Evolutionary conservation across 2,888 invertebrate species (phyloP), one percentile per base, ranked within the genome.

Genomic region (Caenorhabditis virilis): DNA sequence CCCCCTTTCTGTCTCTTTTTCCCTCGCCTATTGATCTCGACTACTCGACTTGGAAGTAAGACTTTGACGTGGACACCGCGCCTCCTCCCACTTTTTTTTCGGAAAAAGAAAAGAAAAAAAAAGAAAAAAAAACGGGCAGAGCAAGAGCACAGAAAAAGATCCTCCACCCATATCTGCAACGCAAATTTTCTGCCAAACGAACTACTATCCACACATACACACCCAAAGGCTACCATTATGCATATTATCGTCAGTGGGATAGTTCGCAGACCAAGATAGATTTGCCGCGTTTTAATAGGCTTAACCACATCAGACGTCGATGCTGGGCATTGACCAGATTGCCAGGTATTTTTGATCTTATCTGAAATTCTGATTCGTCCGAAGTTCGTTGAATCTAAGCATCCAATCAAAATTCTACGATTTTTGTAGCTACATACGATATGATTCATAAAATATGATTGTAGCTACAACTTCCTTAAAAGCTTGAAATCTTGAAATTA

Each of bases 311-410:
- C 13, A 30, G 30, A 9, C 13, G 6, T 30, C 55, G 35, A 79
- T 79, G 79, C 65, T 80, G 50, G 78, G 79, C 46, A 80, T 80
- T 65, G 78, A 80, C 66, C 78, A 79, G 69, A 80, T 80, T 65
- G 79, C 79, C 64, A 80, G 80, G 73, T 66, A 54, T 22, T 41
- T 45, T 64, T 30, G n/a, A n/a, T n/a, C n/a, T n/a, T n/a, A n/a
- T n/a, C n/a, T n/a, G n/a, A n/a, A n/a, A n/a, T n/a, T n/a, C n/a
- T n/a, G n/a, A n/a, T n/a, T n/a, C n/a, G n/a, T n/a, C n/a, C n/a
- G n/a, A n/a, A n/a, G n/a, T n/a, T n/a, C n/a, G n/a, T n/a, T n/a
- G n/a, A n/a, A n/a, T n/a, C n/a, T n/a, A n/a, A n/a, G n/a, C n/a
- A n/a, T n/a, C n/a, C n/a, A n/a, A n/a, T n/a, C n/a, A n/a, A n/a